Evolutionary conservation across 2,113 vertebrate species (phyloP).

Genomic region (Donacobius atricapilla): DNA sequence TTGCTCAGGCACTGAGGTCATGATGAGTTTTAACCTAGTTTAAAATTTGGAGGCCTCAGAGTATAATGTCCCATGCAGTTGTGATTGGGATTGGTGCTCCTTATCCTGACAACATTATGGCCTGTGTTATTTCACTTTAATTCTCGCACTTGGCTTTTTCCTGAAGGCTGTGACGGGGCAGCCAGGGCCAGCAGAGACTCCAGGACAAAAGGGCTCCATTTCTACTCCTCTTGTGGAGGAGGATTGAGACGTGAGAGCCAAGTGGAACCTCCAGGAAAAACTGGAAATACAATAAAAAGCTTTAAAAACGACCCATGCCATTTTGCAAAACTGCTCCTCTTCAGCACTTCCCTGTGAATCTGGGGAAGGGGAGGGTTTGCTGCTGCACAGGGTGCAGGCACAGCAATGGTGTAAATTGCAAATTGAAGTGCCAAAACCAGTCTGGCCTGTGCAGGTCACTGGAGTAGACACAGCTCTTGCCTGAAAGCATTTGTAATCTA

Average conservation of each 20-base stretch:
- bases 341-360: background rate
- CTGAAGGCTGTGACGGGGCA: background rate
- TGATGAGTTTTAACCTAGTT: background rate
- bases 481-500: constrained; percentile 55
- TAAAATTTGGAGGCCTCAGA: background rate
- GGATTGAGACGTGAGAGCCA: background rate
- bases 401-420: background rate
- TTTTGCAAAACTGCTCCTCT: background rate
- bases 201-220: background rate
- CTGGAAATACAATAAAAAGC: background rate
- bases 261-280: background rate
- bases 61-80: background rate
- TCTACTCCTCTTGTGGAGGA: background rate
- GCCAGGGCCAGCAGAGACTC: background rate
- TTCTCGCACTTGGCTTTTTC: background rate
- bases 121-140: background rate
- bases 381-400: background rate
- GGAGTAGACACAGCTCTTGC: constrained; percentile 11
- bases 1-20: background rate
- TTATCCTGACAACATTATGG: background rate
- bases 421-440: constrained; percentile 47
- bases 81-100: background rate
- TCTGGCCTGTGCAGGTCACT: constrained; percentile 49
- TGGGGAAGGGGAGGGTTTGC: no score
- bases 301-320: background rate